Conservation (phyloP, 2,797 vertebrate species). For the Columba guinea region DNA sequence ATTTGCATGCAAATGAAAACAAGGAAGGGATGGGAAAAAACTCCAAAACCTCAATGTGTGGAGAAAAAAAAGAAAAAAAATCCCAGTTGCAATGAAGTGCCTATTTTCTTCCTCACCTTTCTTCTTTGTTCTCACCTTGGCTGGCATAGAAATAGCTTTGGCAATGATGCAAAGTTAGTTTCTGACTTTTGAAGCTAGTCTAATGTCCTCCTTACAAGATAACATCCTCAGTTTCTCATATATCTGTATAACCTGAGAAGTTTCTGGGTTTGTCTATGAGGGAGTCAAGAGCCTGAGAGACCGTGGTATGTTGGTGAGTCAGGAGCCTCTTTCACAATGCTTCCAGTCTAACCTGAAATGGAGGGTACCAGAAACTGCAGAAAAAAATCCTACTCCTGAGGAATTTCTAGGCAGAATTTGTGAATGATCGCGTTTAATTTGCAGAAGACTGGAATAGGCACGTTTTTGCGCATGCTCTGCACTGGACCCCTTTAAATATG, state of each 20-base stretch:
- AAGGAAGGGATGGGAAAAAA: not conserved
- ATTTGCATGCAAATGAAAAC: not conserved
- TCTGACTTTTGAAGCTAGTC: not conserved
- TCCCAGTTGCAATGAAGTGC: not conserved
- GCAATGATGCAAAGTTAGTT: not conserved
- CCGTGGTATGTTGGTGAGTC: not conserved
- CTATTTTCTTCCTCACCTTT: not conserved
- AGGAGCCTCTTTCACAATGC: constrained; percentile 23
- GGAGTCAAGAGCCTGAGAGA: not conserved
- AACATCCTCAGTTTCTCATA: not conserved
- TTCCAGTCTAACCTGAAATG: constrained; percentile 51
- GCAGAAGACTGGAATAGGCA: not conserved
- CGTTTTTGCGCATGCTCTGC: not conserved
- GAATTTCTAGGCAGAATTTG: not conserved
- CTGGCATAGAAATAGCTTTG: not conserved
- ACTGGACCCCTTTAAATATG: not conserved
- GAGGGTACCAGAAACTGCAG: not conserved
- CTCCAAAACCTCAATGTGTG: rapidly evolving
- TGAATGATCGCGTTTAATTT: not conserved
- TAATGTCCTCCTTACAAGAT: not conserved
- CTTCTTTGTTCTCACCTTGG: not conserved
- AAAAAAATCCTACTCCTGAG: not conserved
- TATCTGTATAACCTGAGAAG: not conserved
- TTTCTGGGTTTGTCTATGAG: not conserved
- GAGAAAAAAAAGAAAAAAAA: not conserved